These are phyloP conservation scores for Scomber japonicus DNA, from an alignment of 2,113 vertebrate genomes.

Conservation along the genomic window DNA sequence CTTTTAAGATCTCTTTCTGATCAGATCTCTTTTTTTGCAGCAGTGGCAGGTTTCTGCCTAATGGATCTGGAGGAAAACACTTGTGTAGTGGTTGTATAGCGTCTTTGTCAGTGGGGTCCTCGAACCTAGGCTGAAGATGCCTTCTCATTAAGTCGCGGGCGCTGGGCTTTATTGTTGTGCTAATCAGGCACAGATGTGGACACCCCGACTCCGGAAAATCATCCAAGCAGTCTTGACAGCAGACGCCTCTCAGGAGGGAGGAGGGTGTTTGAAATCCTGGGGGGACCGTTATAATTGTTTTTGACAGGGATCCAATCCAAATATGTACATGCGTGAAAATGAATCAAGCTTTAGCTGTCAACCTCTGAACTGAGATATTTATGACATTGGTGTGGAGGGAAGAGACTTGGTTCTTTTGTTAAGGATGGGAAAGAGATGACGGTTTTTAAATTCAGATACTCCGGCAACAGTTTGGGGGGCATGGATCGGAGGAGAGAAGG, in stretches of 20 bases:
- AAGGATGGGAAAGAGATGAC: slow-evolving; percentile 46
- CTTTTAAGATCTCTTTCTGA: slow-evolving; percentile 1
- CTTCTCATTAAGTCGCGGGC: slow-evolving; percentile 80
- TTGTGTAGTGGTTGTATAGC: slow-evolving; percentile 63
- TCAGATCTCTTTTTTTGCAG: slow-evolving; percentile 13
- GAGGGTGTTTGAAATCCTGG: slow-evolving; percentile 55
- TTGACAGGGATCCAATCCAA: slow-evolving; percentile 71
- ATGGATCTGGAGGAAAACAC: slow-evolving; percentile 69
- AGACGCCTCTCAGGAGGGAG: slow-evolving; percentile 71
- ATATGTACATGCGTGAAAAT: slow-evolving; percentile 75
- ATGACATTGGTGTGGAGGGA: slow-evolving; percentile 49
- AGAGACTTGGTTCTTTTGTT: slow-evolving; percentile 40
- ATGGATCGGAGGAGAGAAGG: no score
- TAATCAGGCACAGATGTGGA: slow-evolving; percentile 87
- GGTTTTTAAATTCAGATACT: slow-evolving; percentile 11
- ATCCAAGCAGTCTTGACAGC: slow-evolving; percentile 79
- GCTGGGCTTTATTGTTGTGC: slow-evolving; percentile 83
- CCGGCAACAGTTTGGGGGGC: slow-evolving; percentile 1
- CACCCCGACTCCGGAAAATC: slow-evolving; percentile 82
- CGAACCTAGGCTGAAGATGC: slow-evolving; percentile 70
- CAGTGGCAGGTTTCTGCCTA: slow-evolving; percentile 32
- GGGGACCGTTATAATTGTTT: slow-evolving; percentile 71
- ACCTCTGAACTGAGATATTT: slow-evolving; percentile 78
- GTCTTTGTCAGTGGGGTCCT: slow-evolving; percentile 71
- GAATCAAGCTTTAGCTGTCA: slow-evolving; percentile 77